Percentiles rank a stretch among this genome's conserved stretches.
Evolutionary conservation across 2,113 vertebrate genomes (phyloP).

Genomic region (Typhlomys cinereus): DNA sequence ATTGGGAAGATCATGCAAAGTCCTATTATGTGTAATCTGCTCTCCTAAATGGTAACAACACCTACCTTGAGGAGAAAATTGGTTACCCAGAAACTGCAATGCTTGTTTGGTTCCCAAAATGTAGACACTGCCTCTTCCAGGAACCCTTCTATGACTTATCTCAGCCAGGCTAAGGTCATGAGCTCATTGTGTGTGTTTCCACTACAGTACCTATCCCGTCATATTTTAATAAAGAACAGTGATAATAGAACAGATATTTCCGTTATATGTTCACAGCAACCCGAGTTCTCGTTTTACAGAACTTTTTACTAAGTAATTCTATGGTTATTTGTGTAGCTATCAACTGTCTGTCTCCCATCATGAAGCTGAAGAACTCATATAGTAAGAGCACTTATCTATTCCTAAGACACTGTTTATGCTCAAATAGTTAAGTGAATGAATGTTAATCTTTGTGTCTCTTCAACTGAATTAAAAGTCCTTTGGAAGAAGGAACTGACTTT

Average conservation of each 20-base stretch:
- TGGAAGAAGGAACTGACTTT: background rate
- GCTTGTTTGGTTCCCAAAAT: background rate
- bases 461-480: background rate
- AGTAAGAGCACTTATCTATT: background rate
- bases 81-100: background rate
- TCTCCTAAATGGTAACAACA: background rate
- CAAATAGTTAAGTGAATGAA: background rate
- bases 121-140: background rate
- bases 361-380: background rate
- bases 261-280: background rate
- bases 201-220: fast-evolving
- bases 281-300: background rate
- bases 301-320: background rate
- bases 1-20: too few species aligned
- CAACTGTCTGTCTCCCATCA: background rate
- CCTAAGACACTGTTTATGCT: background rate
- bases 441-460: background rate
- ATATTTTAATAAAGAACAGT: background rate
- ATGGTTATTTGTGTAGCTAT: background rate
- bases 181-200: fast-evolving
- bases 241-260: too few species aligned
- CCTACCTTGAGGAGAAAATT: background rate
- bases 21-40: background rate
- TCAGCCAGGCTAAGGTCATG: background rate
- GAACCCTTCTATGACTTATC: background rate